Evolutionary conservation across 1,140 invertebrate species (phyloP), one percentile per base, ranked within the genome.

Genomic region (Pseudomyrmex sp.): DNA sequence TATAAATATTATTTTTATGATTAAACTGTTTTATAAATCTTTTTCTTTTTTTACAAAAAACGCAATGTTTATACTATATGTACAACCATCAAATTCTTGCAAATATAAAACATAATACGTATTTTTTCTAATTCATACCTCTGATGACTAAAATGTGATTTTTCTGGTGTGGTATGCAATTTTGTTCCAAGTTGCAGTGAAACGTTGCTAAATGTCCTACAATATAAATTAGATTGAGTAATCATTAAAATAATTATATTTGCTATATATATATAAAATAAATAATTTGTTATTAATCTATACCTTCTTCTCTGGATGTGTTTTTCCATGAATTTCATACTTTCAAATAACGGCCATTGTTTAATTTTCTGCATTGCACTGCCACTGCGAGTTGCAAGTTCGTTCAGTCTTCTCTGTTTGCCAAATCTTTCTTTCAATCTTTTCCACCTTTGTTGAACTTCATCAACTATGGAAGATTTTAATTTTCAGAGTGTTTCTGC

Each of bases 361-460:
- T 66, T 66, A 18, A 13, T 66, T 20, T 2, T 20, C 10, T 66
- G 44, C 1, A 10, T 15, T 0, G 18, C 44, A 66, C 44, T 20
- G 15, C 44, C n/a, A 66, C 63, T 48, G n/a, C 44, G 9, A 2
- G 9, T 66, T 48, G 63, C 63, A 48, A 8, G 0, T 2, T 66
- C 63, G 12, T 66, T 66, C 2, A 66, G 7, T 48, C 63, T 66
- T 4, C n/a, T 18, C 48, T 66, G 12, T 48, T 66, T 66, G n/a
- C 12, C n/a, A 10, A 20, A 66, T 66, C n/a, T 66, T 12, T 48
- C 63, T 10, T 66, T 66, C n/a, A 66, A 7, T 20, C 63, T 66
- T 66, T 66, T 66, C 63, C n/a, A 66, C 1, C 63, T 66, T 12
- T 66, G 8, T 48, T 66, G 63, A 46, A 66, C 26, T 66, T 66